phyloP scores from a whole-genome alignment of 2,888 invertebrate species.

The Heteromurus nitidus region DNA sequence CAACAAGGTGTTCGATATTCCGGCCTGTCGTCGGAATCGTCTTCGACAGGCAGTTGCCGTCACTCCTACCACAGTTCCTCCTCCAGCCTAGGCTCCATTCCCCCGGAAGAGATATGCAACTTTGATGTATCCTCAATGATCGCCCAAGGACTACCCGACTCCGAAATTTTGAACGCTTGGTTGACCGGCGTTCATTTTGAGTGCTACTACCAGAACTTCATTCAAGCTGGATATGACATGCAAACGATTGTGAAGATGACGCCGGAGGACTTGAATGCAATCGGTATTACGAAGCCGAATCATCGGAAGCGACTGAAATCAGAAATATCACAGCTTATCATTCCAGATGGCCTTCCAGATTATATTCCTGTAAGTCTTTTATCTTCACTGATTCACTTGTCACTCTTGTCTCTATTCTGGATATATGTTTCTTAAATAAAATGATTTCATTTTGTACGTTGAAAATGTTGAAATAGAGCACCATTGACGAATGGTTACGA shows the following conservation, averaged over 20 bases:
- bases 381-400: no score
- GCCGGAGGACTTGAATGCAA: slow-evolving; percentile 87
- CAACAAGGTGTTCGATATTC: slow-evolving; percentile 72
- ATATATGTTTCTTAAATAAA: not conserved
- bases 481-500: slow-evolving; percentile 95
- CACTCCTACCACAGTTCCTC: slow-evolving; percentile 77
- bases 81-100: slow-evolving; percentile 77
- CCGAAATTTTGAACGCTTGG: slow-evolving; percentile 90
- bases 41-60: slow-evolving; percentile 79
- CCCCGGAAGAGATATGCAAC: slow-evolving; percentile 80
- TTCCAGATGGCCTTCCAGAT: slow-evolving; percentile 95
- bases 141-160: slow-evolving; percentile 85
- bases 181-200: slow-evolving; percentile 94
- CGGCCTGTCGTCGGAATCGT: slow-evolving; percentile 74
- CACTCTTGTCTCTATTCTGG: not conserved
- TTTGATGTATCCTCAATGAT: slow-evolving; percentile 76
- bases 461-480: slow-evolving; percentile 81
- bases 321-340: slow-evolving; percentile 94
- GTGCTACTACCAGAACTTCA: slow-evolving; percentile 94
- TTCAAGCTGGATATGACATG: slow-evolving; percentile 97
- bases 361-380: slow-evolving; percentile 89
- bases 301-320: slow-evolving; percentile 97
- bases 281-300: slow-evolving; percentile 95
- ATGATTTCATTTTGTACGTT: not conserved
- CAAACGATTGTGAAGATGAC: slow-evolving; percentile 99